phyloP scores from a whole-genome alignment of 1,140 invertebrate genomes.

The Cyphomyrmex costatus region DNA sequence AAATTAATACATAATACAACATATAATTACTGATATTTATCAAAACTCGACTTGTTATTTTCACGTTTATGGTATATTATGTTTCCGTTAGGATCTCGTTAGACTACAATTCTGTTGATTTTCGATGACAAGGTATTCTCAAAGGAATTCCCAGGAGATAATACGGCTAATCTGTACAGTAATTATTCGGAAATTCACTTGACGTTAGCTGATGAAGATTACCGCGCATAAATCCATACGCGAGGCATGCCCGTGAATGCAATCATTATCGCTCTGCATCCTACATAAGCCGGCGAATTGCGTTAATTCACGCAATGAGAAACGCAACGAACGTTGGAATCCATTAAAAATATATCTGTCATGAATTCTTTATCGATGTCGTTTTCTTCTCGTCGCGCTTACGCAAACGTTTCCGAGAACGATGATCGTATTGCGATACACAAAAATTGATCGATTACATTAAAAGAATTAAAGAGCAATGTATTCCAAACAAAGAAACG shows the following conservation, averaged over 20 bases:
- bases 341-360: background rate
- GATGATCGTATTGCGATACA: background rate
- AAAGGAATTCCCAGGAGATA: background rate
- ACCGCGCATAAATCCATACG: constrained; percentile 17
- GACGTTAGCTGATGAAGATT: background rate
- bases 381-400: background rate
- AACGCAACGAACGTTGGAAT: background rate
- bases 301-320: constrained; percentile 7
- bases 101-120: background rate
- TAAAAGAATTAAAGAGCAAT: too few species aligned
- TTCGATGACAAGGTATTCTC: background rate
- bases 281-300: constrained; percentile 1
- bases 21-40: background rate
- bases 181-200: constrained; percentile 2
- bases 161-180: background rate
- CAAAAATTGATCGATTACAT: background rate
- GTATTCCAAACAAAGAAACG: too few species aligned
- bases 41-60: background rate
- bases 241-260: background rate
- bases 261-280: background rate
- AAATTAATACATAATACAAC: background rate
- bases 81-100: background rate
- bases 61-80: background rate
- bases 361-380: background rate
- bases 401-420: background rate